Conservation (phyloP, 2,888 invertebrate species). For the Stenoptilia bipunctidactyla region DNA sequence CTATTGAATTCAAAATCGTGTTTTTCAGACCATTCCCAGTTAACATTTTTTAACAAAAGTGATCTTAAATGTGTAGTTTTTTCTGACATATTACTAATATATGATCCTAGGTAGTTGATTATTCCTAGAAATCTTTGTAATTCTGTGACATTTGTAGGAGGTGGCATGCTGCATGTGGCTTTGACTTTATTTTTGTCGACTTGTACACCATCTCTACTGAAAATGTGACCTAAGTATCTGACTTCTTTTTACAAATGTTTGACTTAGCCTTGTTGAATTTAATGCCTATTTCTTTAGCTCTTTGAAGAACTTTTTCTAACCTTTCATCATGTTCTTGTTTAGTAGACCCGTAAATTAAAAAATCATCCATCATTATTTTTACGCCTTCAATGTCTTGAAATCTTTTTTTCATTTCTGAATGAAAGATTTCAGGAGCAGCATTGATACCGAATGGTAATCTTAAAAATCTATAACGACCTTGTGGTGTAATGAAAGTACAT, state of each 20-base stretch:
- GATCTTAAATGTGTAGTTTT: constrained; percentile 4
- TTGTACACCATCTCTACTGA: no score
- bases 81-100: constrained; percentile 13
- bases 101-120: no score
- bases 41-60: constrained; percentile 17
- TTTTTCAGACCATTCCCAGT: no score
- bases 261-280: constrained; percentile 17
- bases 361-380: constrained; percentile 15
- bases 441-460: constrained; percentile 17
- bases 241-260: constrained; percentile 10
- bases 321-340: constrained; percentile 8
- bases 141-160: constrained; percentile 11
- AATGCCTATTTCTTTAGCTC: constrained; percentile 12
- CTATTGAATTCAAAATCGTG: constrained; percentile 12
- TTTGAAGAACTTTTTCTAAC: constrained; percentile 8
- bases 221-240: constrained; percentile 15
- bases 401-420: constrained; percentile 13
- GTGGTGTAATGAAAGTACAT: no score
- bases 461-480: constrained; percentile 13
- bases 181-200: no score
- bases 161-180: no score
- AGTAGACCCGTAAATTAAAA: constrained; percentile 13
- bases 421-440: constrained; percentile 15
- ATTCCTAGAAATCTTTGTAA: constrained; percentile 18
- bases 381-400: constrained; percentile 13